Percentiles rank a stretch among this genome's conserved stretches.
phyloP scores from a whole-genome alignment of 2,888 invertebrate genomes.

The Drosophila longiperda region DNA sequence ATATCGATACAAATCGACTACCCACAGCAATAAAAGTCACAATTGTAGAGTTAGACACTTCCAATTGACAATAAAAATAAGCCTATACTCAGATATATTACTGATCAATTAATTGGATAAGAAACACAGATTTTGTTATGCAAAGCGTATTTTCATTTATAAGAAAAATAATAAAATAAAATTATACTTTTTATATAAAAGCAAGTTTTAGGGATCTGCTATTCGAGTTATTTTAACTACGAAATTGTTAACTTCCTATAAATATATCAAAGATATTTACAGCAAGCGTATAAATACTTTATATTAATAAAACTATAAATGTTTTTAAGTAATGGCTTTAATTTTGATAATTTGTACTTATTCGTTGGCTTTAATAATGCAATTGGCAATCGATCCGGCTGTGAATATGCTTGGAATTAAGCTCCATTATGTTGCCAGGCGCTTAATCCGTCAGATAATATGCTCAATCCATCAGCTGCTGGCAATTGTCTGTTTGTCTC shows the following conservation, averaged over 20 bases:
- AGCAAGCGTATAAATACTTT: not conserved
- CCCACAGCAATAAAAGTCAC: not conserved
- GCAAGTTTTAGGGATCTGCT: not conserved
- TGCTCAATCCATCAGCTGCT: slow-evolving; percentile 58
- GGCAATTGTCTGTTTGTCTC: slow-evolving; percentile 19
- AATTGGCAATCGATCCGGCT: not conserved
- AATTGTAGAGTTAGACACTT: not conserved
- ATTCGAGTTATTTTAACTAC: not conserved
- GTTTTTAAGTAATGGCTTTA: not conserved
- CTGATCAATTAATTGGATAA: not conserved
- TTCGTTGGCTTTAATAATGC: slow-evolving; percentile 6
- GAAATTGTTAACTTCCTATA: not conserved
- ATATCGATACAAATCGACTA: not conserved
- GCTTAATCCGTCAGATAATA: slow-evolving; percentile 54
- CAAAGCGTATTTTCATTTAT: not conserved
- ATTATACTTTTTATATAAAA: not conserved
- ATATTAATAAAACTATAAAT: not conserved
- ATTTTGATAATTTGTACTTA: not conserved
- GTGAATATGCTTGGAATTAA: slow-evolving; percentile 36
- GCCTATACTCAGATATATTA: not conserved
- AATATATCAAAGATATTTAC: not conserved
- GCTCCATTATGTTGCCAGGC: slow-evolving; percentile 43
- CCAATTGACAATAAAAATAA: not conserved
- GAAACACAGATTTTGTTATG: not conserved
- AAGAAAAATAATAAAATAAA: not conserved